Conservation (phyloP, 2,888 invertebrate genomes). For the Frankliniella fusca region DNA sequence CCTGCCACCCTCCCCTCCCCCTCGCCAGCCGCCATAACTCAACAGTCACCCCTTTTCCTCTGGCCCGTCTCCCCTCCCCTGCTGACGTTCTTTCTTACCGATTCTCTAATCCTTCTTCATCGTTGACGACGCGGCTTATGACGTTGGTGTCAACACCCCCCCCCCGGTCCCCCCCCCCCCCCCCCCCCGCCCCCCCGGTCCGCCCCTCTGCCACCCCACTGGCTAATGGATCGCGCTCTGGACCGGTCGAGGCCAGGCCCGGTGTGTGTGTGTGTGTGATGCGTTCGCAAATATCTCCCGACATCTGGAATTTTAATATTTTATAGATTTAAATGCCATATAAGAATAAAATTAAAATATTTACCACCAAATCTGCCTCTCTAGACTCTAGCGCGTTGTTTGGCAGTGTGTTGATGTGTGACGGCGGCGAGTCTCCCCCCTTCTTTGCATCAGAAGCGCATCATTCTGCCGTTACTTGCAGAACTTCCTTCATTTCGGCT, state of each 20-base stretch:
- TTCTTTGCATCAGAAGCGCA: neutral
- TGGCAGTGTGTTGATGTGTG: too few species aligned
- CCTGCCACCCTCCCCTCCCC: neutral
- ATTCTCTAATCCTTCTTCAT: conserved; percentile 15
- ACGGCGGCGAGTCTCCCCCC: too few species aligned
- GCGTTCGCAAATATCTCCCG: too few species aligned
- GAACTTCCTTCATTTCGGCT: neutral
- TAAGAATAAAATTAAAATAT: too few species aligned
- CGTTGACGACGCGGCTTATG: neutral
- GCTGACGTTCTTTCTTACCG: neutral
- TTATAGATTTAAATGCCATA: too few species aligned
- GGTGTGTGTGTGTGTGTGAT: too few species aligned
- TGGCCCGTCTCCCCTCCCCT: neutral
- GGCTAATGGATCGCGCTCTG: too few species aligned
- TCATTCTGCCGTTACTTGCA: neutral
- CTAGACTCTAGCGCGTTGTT: too few species aligned
- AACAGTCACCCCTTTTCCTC: too few species aligned
- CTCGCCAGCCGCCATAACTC: neutral
- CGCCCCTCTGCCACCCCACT: neutral
- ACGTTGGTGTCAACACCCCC: neutral
- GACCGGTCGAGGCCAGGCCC: too few species aligned
- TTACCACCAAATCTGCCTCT: too few species aligned
- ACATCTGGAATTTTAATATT: too few species aligned
- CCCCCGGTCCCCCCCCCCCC: neutral
- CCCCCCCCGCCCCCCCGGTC: neutral